Base-by-base conservation (phyloP, 2,888 invertebrate species). In the Melinopterus prodromus region DNA sequence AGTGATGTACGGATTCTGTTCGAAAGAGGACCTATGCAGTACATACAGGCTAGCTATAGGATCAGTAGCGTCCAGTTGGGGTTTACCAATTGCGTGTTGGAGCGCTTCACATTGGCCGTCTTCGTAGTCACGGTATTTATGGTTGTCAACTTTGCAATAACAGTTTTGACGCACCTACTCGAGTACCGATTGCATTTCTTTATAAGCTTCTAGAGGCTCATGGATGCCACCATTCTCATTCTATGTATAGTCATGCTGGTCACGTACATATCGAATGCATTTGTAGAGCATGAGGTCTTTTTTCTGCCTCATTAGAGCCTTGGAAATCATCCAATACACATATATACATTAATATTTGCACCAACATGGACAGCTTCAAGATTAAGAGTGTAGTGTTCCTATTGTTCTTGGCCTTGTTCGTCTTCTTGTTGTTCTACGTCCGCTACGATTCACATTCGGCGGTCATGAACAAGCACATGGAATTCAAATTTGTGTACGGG, bases 1-100 rank as follows among this genome's bases (percentile, higher is more conserved):
- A 82, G 78, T 75, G 78, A 79, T 7, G 80, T 84, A n/a, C 82
- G 71, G 14, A 38, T 84, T 9, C 78, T 83, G 9, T 70, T 84
- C 16, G 84, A 84, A 78, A 78, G 77, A 71, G 81, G 81, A 16
- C 82, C 83, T 9, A 78, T 78, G n/a, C 35, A 79, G 26, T 69
- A 16, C 2, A 77, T 80, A 16, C 15, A 74, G 7, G 35, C 72
- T 4, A 74, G 76, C 14, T 15, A 71, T 15, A 7, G 77, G 16
- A 81, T 82, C 71, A 76, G 81, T 6, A 78, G 80, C 16, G 36
- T 76, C 6, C 81, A 83, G 69, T 7, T 82, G n/a, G 77, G 3
- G 53, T 53, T 53, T 12, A 77, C 16, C 35, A 7, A 6, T 35
- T 6, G 0, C 6, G n/a, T 9, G 6, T 53, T 82, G 7, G 81